Evolutionary conservation across 2,888 invertebrate species (phyloP).

Genomic region (Actias luna): DNA sequence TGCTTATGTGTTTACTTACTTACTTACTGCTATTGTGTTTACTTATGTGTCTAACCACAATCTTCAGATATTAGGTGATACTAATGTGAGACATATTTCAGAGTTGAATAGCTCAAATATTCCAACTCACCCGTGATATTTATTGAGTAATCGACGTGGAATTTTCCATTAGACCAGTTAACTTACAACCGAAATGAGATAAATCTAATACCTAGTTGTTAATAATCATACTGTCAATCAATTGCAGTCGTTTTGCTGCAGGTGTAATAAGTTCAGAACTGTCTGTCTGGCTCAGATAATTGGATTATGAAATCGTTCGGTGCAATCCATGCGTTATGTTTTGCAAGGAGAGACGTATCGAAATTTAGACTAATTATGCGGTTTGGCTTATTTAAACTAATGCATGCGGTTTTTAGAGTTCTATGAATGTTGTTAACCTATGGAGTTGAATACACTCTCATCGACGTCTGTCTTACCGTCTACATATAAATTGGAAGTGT

Average conservation of each 20-base stretch:
- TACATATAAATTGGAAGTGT: no score
- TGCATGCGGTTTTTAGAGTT: not conserved
- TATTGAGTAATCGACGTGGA: conserved; percentile 9
- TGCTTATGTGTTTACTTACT: no score
- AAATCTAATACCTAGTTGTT: conserved; percentile 9
- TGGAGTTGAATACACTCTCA: no score
- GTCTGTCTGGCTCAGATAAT: conserved; percentile 41
- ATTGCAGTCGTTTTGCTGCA: conserved; percentile 11
- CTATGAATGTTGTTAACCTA: not conserved
- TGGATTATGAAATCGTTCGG: conserved; percentile 62
- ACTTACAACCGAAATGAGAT: conserved; percentile 9
- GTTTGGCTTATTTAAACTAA: conserved; percentile 1
- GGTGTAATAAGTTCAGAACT: conserved; percentile 19
- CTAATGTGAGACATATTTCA: not conserved
- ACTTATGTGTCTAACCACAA: no score
- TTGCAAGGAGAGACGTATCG: conserved; percentile 30
- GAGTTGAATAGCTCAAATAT: not conserved
- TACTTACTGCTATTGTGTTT: no score
- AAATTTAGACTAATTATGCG: conserved; percentile 16
- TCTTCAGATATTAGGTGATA: not conserved
- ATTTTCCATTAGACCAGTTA: conserved; percentile 11
- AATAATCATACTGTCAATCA: conserved; percentile 19
- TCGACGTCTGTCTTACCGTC: no score
- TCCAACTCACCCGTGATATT: not conserved
- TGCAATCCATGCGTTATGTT: conserved; percentile 62